Evolutionary conservation across 2,797 vertebrate species (phyloP).

Genomic region (Cichlasoma orientale): DNA sequence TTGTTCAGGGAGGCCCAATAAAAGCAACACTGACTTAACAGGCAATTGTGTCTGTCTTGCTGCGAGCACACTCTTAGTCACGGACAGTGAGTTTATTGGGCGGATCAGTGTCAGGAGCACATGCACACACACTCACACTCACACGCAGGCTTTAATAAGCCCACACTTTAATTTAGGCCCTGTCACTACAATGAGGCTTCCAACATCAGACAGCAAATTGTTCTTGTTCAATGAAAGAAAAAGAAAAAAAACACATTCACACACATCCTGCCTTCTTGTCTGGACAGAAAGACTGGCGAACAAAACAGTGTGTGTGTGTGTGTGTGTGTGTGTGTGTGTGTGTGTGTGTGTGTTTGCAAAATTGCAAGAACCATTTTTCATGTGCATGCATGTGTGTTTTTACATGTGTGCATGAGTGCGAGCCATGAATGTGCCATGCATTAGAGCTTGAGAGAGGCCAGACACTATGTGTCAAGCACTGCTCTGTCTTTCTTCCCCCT

Average conservation of each 20-base stretch:
- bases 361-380: not conserved
- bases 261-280: slow-evolving; percentile 74
- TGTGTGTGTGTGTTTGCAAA: not conserved
- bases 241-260: slow-evolving; percentile 25
- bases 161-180: slow-evolving; percentile 82
- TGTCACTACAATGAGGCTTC: slow-evolving; percentile 82
- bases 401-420: slow-evolving; percentile 51
- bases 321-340: too few species aligned
- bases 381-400: slow-evolving; percentile 57
- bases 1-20: slow-evolving; percentile 78
- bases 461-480: slow-evolving; percentile 72
- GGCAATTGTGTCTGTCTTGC: slow-evolving; percentile 83
- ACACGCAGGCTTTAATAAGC: slow-evolving; percentile 77
- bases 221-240: slow-evolving; percentile 78
- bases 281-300: slow-evolving; percentile 69
- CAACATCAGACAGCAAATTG: slow-evolving; percentile 83
- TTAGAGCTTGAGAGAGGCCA: slow-evolving; percentile 80
- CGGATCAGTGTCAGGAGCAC: slow-evolving; percentile 80
- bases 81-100: slow-evolving; percentile 82
- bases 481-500: slow-evolving; percentile 67
- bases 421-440: slow-evolving; percentile 74
- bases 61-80: slow-evolving; percentile 81
- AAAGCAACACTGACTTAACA: slow-evolving; percentile 82
- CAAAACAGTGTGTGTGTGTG: slow-evolving; percentile 60
- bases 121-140: slow-evolving; percentile 37